A percentile compares a stretch with the other conserved stretches of the same genome.
These are phyloP conservation scores for Andricus curvator DNA, from an alignment of 2,888 invertebrate species.

Conservation along the genomic window DNA sequence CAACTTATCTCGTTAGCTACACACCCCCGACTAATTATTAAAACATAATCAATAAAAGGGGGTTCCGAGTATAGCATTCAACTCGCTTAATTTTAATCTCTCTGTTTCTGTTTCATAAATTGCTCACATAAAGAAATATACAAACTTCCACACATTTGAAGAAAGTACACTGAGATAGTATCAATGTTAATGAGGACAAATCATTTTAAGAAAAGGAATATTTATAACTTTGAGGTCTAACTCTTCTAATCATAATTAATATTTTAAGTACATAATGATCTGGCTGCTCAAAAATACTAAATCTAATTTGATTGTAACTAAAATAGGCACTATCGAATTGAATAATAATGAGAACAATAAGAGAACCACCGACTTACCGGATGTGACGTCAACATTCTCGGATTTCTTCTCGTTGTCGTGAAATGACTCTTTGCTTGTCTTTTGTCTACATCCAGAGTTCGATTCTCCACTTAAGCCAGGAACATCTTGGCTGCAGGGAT, in stretches of 20 bases:
- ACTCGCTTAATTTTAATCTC: constrained; percentile 30
- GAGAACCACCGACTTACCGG: not conserved
- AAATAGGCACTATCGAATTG: not conserved
- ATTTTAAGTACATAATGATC: too few relatives aligned
- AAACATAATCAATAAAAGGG: constrained; percentile 40
- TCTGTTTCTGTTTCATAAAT: constrained; percentile 13
- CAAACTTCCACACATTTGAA: not conserved
- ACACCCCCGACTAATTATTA: constrained; percentile 31
- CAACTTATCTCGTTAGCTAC: constrained; percentile 51
- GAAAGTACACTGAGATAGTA: not conserved
- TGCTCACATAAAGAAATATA: not conserved
- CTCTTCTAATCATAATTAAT: not conserved
- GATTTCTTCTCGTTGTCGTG: constrained; percentile 30
- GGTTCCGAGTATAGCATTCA: constrained; percentile 2
- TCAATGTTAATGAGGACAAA: not conserved
- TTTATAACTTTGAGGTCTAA: not conserved
- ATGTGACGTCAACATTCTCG: constrained; percentile 16
- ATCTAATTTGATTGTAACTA: not conserved
- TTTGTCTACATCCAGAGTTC: constrained; percentile 17
- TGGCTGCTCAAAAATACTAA: not conserved
- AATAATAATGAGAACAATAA: not conserved
- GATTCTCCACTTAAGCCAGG: constrained; percentile 23
- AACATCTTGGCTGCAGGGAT: constrained; percentile 34
- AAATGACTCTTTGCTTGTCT: constrained; percentile 26
- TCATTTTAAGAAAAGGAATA: not conserved